These are phyloP conservation scores for Cryptosula pallasiana DNA, from an alignment of 2,888 invertebrate species.

Conservation along the genomic window DNA sequence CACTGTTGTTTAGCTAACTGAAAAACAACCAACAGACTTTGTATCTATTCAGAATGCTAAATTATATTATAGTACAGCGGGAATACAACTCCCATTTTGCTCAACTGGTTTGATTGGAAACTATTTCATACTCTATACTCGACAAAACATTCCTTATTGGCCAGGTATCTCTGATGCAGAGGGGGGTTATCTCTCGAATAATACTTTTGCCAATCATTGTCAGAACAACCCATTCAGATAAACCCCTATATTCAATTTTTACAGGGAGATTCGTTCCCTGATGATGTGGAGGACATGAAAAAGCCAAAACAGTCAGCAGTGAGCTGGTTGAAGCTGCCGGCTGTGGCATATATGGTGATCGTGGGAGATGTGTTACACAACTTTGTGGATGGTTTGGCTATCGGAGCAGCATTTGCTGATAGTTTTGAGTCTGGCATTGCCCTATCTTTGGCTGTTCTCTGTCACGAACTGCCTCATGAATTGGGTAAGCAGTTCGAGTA, in stretches of 20 bases:
- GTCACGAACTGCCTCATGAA: constrained; percentile 57
- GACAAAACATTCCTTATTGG: no score
- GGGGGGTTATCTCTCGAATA: no score
- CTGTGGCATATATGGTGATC: constrained; percentile 46
- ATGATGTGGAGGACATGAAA: neutral
- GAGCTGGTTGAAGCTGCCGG: neutral
- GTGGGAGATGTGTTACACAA: constrained; percentile 56
- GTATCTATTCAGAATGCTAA: no score
- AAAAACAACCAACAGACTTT: no score
- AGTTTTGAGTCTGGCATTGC: constrained; percentile 47
- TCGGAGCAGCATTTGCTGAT: constrained; percentile 52
- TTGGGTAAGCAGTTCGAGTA: constrained; percentile 45
- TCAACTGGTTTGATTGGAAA: no score
- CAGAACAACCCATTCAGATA: neutral
- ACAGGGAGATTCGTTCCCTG: no score
- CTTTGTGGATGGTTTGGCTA: constrained; percentile 55
- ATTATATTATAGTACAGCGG: no score
- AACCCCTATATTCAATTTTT: neutral
- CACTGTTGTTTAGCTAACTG: no score
- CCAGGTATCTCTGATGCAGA: no score
- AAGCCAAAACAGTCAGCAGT: neutral
- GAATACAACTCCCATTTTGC: no score
- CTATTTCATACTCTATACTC: no score
- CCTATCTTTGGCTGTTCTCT: constrained; percentile 54
- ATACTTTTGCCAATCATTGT: no score